Conservation (phyloP, 2,797 vertebrate genomes). For the Uromys caudimaculatus region DNA sequence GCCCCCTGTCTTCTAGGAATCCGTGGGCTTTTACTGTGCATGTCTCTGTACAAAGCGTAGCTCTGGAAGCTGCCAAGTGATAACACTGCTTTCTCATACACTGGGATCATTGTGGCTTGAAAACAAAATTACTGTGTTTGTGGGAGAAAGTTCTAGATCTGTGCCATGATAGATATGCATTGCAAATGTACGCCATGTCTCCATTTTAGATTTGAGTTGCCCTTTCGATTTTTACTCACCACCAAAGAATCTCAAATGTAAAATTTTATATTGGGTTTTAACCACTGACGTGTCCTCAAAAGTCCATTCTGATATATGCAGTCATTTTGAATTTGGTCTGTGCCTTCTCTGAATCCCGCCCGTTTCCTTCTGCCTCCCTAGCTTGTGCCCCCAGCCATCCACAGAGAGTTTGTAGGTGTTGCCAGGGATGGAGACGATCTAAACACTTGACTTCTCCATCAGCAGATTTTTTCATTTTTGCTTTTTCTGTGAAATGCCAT, state of each 20-base stretch:
- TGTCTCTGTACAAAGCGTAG: not conserved
- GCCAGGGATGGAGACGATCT: not conserved
- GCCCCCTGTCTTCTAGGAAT: not conserved
- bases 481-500: not conserved
- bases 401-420: not conserved
- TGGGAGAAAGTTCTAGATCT: slow-evolving; percentile 53
- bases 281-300: slow-evolving; percentile 21
- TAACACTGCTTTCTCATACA: slow-evolving; percentile 33
- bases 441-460: not conserved
- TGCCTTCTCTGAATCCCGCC: slow-evolving; percentile 55
- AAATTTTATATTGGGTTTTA: slow-evolving; percentile 48
- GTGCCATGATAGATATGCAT: slow-evolving; percentile 14
- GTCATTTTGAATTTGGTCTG: slow-evolving; percentile 63
- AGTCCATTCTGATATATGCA: not conserved
- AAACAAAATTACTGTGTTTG: not conserved
- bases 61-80: not conserved
- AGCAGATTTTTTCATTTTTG: not conserved
- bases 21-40: not conserved
- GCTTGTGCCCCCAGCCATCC: slow-evolving; percentile 46
- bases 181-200: slow-evolving; percentile 39
- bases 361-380: not conserved
- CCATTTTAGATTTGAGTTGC: not conserved
- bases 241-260: slow-evolving; percentile 62
- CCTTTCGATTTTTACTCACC: not conserved
- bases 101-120: slow-evolving; percentile 49